Percentiles rank a stretch among this genome's conserved stretches.
Conservation (phyloP, 1,140 invertebrate genomes). For the Gerris buenoi region DNA sequence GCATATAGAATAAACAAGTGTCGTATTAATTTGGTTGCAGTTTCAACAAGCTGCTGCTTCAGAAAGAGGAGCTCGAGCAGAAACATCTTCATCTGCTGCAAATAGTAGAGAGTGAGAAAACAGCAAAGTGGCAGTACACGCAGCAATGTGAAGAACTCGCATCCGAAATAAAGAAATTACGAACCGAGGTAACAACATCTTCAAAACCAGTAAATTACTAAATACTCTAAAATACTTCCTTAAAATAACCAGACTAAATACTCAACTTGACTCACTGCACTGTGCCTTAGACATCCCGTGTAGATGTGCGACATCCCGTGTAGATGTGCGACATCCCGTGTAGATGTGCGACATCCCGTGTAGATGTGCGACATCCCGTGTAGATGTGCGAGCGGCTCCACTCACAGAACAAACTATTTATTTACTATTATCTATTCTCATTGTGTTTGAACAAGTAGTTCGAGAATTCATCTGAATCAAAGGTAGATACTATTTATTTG, state of each 20-base stretch:
- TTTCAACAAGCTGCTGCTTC: slow-evolving; percentile 78
- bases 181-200: slow-evolving; percentile 60
- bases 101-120: slow-evolving; percentile 83
- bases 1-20: too few species aligned
- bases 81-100: slow-evolving; percentile 83
- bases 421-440: too few species aligned
- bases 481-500: too few species aligned
- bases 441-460: too few species aligned
- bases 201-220: neutral
- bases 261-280: neutral
- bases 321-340: too few species aligned
- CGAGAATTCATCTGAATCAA: too few species aligned
- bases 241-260: neutral
- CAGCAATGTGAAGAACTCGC: slow-evolving; percentile 81
- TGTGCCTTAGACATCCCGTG: neutral
- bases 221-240: neutral
- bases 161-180: slow-evolving; percentile 75
- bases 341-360: too few species aligned
- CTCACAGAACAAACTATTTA: too few species aligned
- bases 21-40: slow-evolving; percentile 34
- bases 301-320: too few species aligned
- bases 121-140: slow-evolving; percentile 84
- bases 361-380: too few species aligned
- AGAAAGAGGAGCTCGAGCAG: slow-evolving; percentile 85
- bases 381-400: too few species aligned